Evolutionary conservation across 1,140 invertebrate genomes (phyloP).

Genomic region (Phocides pigmalion): DNA sequence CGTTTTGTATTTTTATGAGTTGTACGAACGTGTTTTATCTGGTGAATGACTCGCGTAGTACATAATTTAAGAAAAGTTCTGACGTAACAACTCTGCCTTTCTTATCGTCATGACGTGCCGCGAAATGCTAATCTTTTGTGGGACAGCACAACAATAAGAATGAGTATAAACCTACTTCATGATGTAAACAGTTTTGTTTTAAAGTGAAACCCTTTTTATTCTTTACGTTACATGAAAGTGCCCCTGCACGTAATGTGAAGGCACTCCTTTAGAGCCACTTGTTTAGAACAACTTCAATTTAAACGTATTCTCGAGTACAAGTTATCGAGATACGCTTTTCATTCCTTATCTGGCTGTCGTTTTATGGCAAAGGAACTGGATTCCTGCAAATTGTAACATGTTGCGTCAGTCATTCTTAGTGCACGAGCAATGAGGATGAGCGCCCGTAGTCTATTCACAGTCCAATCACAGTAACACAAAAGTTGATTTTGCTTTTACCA

Average conservation of each 20-base stretch:
- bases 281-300: conserved; percentile 7
- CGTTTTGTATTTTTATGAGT: conserved; percentile 65
- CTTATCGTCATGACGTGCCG: conserved; percentile 22
- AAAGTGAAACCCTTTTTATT: not conserved
- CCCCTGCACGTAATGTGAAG: not conserved
- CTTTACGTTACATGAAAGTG: not conserved
- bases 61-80: conserved; percentile 42
- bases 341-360: conserved; percentile 14
- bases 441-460: conserved; percentile 11
- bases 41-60: conserved; percentile 44
- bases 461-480: conserved; percentile 10
- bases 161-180: not conserved
- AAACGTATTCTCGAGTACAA: conserved; percentile 14
- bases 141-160: not conserved
- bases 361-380: conserved; percentile 13
- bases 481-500: conserved; percentile 7
- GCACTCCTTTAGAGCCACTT: not conserved
- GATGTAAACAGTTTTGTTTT: not conserved
- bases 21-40: conserved; percentile 61
- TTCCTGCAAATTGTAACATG: conserved; percentile 23
- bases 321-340: conserved; percentile 2
- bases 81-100: conserved; percentile 23
- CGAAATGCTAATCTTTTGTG: conserved; percentile 11
- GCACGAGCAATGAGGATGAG: conserved; percentile 15
- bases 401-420: conserved; percentile 9